These are phyloP conservation scores for Vespertilio murinus DNA, from an alignment of 2,797 vertebrate species.

Conservation along the genomic window DNA sequence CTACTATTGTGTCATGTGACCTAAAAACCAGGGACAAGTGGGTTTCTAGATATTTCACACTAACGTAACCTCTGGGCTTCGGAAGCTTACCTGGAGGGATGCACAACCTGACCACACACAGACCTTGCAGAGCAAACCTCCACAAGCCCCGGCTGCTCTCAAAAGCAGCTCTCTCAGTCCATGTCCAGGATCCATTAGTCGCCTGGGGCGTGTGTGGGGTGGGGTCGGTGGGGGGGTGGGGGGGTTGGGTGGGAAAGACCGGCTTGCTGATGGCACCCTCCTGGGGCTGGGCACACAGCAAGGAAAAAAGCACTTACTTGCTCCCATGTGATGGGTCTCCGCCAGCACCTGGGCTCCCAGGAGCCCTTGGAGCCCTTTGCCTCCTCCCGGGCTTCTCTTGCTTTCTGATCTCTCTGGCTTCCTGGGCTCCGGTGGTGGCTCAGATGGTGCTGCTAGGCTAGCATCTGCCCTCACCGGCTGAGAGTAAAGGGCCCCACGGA, in stretches of 20 bases:
- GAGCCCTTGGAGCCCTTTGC: background rate
- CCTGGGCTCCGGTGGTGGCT: conserved; percentile 15
- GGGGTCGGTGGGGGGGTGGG: background rate
- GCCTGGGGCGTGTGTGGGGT: background rate
- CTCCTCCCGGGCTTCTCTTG: conserved; percentile 14
- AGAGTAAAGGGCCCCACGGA: background rate
- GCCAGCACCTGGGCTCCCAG: background rate
- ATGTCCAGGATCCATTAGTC: background rate
- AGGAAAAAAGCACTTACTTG: conserved; percentile 73
- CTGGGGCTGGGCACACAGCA: background rate
- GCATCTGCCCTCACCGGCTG: background rate
- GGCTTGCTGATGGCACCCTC: background rate
- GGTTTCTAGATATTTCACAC: conserved; percentile 8
- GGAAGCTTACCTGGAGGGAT: background rate
- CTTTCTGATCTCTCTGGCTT: background rate
- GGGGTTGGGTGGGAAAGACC: background rate
- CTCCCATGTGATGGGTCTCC: conserved; percentile 21
- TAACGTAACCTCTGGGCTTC: background rate
- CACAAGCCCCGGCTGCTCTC: background rate
- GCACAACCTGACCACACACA: background rate
- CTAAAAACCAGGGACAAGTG: background rate
- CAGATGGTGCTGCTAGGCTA: background rate
- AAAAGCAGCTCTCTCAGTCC: background rate
- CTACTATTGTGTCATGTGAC: background rate
- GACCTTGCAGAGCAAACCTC: background rate